Percentiles rank a stretch among this genome's conserved stretches.
These are phyloP conservation scores for Cheilosia grossa DNA, from an alignment of 2,888 invertebrate species.

Conservation along the genomic window DNA sequence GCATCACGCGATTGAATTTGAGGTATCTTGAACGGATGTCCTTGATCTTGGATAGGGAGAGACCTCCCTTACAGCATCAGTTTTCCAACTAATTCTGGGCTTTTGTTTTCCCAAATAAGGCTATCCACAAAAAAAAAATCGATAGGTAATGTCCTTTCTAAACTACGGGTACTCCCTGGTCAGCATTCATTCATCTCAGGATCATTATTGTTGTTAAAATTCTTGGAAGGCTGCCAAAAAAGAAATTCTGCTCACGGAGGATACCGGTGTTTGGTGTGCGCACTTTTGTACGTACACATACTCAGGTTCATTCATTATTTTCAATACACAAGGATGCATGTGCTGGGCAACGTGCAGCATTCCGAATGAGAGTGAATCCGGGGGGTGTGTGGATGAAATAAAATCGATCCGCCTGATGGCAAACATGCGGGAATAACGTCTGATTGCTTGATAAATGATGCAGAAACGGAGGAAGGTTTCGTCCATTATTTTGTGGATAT, in stretches of 20 bases:
- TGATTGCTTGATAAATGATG: conserved; percentile 26
- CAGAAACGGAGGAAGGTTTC: not conserved
- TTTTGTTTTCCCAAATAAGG: not conserved
- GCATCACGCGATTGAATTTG: conserved; percentile 29
- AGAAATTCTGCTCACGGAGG: conserved; percentile 16
- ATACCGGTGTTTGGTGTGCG: not conserved
- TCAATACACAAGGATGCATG: not conserved
- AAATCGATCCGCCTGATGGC: conserved; percentile 26
- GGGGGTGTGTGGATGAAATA: not conserved
- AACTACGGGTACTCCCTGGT: not conserved
- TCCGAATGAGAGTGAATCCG: not conserved
- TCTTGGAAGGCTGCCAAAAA: conserved; percentile 32
- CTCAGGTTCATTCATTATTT: conserved; percentile 51
- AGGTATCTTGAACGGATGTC: conserved; percentile 34
- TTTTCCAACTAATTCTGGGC: not conserved
- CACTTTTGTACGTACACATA: not conserved
- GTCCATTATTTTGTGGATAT: conserved; percentile 1
- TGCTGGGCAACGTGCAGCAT: conserved; percentile 3
- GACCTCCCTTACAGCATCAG: not conserved
- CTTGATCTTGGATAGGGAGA: conserved; percentile 46
- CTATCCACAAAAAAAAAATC: conserved; percentile 19
- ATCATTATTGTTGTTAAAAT: not conserved
- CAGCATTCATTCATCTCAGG: conserved; percentile 22
- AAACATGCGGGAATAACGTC: not conserved
- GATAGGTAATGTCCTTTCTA: not conserved